Evolutionary conservation across 2,797 vertebrate species (phyloP).

Genomic region (Chaetodon trifasciatus): DNA sequence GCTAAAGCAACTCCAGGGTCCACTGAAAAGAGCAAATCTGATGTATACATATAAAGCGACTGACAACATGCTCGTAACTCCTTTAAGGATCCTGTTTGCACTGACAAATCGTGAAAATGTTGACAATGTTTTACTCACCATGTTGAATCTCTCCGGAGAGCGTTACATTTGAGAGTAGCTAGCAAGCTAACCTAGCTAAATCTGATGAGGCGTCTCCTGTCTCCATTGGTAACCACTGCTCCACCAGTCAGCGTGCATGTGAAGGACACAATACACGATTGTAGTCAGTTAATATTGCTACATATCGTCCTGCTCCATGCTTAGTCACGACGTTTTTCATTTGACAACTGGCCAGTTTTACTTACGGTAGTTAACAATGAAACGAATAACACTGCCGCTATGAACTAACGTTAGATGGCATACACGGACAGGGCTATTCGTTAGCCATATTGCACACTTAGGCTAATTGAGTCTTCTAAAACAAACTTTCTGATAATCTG

Average conservation of each 20-base stretch:
- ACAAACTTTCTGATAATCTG: fast-evolving
- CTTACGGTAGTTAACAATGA: neutral
- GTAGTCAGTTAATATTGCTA: fast-evolving
- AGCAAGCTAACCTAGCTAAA: conserved; percentile 45
- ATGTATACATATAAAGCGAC: neutral
- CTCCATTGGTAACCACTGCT: conserved; percentile 71
- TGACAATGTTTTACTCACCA: conserved; percentile 68
- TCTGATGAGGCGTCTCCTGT: conserved; percentile 76
- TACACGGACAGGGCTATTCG: neutral
- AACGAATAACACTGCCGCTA: neutral
- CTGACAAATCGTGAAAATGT: neutral
- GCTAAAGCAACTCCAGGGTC: too few relatives aligned
- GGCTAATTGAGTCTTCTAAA: neutral
- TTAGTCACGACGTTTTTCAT: neutral
- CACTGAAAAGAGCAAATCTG: neutral
- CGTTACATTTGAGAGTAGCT: conserved; percentile 1
- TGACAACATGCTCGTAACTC: neutral
- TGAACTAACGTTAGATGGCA: too few relatives aligned
- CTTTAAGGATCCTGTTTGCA: neutral
- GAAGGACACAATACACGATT: neutral
- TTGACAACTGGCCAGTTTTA: neutral
- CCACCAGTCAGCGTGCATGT: neutral
- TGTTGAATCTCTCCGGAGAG: conserved; percentile 37
- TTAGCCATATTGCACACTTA: neutral
- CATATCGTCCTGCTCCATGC: fast-evolving